A percentile compares a stretch with the other conserved stretches of the same genome.
phyloP scores from a whole-genome alignment of 2,888 invertebrate species.

The Myathropa florea region DNA sequence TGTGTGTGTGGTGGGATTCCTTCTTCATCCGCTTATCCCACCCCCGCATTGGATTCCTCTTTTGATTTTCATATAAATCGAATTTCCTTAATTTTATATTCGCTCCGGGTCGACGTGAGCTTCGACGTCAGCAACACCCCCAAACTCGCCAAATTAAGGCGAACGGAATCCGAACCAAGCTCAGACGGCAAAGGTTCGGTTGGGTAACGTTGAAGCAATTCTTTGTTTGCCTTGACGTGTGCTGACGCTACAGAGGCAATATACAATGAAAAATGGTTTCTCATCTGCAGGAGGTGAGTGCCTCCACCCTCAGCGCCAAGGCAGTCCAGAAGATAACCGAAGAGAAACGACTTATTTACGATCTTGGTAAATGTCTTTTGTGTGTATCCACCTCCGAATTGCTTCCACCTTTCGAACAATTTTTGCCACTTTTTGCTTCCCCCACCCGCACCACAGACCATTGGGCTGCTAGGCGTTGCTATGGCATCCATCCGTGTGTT shows the following conservation, averaged over 20 bases:
- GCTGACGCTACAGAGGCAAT: constrained; percentile 29
- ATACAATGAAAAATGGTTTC: constrained; percentile 66
- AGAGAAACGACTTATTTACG: constrained; percentile 68
- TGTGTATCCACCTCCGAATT: constrained; percentile 34
- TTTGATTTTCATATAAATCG: constrained; percentile 75
- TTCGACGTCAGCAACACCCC: constrained; percentile 43
- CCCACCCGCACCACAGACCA: background rate
- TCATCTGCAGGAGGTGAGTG: constrained; percentile 37
- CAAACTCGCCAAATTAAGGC: background rate
- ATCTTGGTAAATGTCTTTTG: constrained; percentile 66
- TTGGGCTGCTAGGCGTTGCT: constrained; percentile 35
- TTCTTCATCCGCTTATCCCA: background rate
- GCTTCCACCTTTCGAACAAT: constrained; percentile 34
- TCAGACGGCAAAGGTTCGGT: background rate
- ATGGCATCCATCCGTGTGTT: constrained; percentile 63
- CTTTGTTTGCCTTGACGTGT: constrained; percentile 48
- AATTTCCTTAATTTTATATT: constrained; percentile 75
- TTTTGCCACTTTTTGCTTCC: constrained; percentile 15
- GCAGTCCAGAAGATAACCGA: constrained; percentile 48
- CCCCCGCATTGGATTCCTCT: constrained; percentile 20
- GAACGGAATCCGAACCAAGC: too few species aligned
- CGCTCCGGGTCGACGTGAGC: constrained; percentile 55
- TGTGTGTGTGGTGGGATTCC: background rate
- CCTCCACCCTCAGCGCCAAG: background rate
- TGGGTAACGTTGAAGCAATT: background rate